These are phyloP conservation scores for Hystrix brachyura DNA, from an alignment of 2,113 vertebrate species.

Conservation along the genomic window DNA sequence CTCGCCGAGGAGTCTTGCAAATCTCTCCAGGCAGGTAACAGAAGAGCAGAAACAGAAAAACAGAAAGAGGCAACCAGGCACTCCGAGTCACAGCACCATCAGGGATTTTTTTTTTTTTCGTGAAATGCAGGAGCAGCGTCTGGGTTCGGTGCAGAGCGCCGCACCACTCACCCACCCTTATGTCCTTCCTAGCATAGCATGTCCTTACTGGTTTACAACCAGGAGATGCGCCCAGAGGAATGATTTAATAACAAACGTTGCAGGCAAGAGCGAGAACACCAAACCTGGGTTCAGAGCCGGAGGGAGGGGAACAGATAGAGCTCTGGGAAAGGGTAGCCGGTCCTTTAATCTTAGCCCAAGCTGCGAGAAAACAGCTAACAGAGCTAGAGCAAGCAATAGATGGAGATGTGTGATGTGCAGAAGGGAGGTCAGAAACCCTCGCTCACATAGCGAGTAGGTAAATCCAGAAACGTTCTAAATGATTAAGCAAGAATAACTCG, in stretches of 20 bases:
- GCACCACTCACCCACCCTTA: neutral
- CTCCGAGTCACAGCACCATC: neutral
- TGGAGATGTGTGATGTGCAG: neutral
- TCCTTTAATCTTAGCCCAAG: neutral
- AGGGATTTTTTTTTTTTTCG: neutral
- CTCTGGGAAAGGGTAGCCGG: neutral
- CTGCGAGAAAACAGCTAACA: neutral
- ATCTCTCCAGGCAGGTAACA: neutral
- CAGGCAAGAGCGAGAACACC: neutral
- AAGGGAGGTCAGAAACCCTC: neutral
- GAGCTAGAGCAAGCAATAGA: neutral
- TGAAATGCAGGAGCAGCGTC: neutral
- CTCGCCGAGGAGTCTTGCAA: neutral
- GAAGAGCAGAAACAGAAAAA: neutral
- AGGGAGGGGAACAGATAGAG: neutral
- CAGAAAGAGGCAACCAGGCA: neutral
- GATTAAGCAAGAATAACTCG: slow-evolving; percentile 57
- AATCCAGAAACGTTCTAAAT: slow-evolving; percentile 44
- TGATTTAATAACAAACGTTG: slow-evolving; percentile 56
- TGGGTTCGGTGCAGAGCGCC: neutral
- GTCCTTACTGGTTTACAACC: slow-evolving; percentile 61
- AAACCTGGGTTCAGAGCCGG: neutral
- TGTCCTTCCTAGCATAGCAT: neutral
- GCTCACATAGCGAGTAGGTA: neutral
- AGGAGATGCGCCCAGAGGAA: slow-evolving; percentile 40